These are phyloP conservation scores for Coracopsis vasa DNA, from an alignment of 2,113 vertebrate species.

Conservation along the genomic window DNA sequence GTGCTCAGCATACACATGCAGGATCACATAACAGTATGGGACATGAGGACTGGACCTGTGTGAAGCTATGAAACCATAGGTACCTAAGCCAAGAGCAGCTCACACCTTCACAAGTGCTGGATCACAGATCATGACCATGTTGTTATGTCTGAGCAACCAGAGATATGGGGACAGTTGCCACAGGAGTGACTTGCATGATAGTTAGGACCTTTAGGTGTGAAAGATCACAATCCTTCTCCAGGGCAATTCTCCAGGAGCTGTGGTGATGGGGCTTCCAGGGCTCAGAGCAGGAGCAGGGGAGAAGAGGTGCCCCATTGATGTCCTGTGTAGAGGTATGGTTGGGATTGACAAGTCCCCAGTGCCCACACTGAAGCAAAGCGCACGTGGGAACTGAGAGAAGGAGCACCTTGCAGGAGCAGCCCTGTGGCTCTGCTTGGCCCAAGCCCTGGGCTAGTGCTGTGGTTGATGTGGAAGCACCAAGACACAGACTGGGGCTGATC, in stretches of 20 bases:
- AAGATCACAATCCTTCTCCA: not conserved
- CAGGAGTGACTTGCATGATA: not conserved
- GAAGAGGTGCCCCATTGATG: not conserved
- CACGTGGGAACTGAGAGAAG: not conserved
- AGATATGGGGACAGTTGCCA: rapidly evolving
- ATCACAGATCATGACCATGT: not conserved
- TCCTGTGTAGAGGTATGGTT: too few relatives aligned
- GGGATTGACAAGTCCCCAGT: not conserved
- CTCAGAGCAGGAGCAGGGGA: not conserved
- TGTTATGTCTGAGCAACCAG: not conserved
- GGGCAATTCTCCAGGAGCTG: not conserved
- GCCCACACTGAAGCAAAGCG: not conserved
- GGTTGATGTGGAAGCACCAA: not conserved
- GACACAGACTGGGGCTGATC: not conserved
- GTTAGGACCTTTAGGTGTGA: not conserved
- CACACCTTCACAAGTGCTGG: not conserved
- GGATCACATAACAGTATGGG: not conserved
- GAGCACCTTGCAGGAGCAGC: not conserved
- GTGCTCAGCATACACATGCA: not conserved
- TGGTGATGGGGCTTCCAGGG: not conserved
- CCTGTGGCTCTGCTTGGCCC: not conserved
- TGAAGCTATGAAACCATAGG: not conserved
- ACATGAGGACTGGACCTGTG: not conserved
- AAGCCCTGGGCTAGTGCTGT: not conserved
- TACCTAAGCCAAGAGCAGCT: not conserved